Evolutionary conservation across 1,140 invertebrate genomes (phyloP).

Genomic region (Ips nitidus): DNA sequence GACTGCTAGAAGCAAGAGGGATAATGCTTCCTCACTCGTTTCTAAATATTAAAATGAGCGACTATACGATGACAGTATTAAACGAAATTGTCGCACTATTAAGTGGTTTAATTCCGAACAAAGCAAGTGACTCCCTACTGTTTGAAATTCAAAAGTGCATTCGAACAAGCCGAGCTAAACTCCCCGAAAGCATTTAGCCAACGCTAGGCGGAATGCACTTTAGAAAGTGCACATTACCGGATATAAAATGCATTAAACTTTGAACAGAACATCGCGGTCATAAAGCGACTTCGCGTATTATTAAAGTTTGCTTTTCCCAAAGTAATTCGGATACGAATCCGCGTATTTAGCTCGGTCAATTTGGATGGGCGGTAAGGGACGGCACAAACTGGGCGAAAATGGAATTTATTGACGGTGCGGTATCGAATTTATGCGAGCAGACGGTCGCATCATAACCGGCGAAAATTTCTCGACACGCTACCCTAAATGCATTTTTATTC

Average conservation of each 20-base stretch:
- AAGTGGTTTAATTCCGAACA: constrained; percentile 14
- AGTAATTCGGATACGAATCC: constrained; percentile 1
- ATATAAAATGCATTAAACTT: constrained; percentile 22
- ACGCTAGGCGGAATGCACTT: constrained; percentile 6
- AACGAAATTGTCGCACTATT: not conserved
- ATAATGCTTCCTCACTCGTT: no score
- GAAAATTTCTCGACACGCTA: constrained; percentile 8
- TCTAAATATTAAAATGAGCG: no score
- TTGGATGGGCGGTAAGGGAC: no score
- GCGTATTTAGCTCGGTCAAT: no score
- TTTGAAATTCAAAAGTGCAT: constrained; percentile 13
- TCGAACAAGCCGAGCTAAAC: constrained; percentile 1
- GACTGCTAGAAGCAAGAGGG: no score
- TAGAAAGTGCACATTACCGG: constrained; percentile 19
- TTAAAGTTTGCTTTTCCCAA: not conserved
- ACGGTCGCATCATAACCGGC: constrained; percentile 20
- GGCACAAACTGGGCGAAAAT: no score
- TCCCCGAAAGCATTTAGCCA: not conserved
- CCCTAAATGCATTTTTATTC: constrained; percentile 30
- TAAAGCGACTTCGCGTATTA: constrained; percentile 10
- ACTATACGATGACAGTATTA: no score
- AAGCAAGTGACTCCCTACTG: constrained; percentile 9
- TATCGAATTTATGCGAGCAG: constrained; percentile 22
- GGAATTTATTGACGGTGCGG: constrained; percentile 1
- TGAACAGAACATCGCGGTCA: constrained; percentile 14